Percentiles rank a stretch among this genome's conserved stretches.
phyloP scores from a whole-genome alignment of 2,888 invertebrate genomes.

The Nephrotoma flavescens region DNA sequence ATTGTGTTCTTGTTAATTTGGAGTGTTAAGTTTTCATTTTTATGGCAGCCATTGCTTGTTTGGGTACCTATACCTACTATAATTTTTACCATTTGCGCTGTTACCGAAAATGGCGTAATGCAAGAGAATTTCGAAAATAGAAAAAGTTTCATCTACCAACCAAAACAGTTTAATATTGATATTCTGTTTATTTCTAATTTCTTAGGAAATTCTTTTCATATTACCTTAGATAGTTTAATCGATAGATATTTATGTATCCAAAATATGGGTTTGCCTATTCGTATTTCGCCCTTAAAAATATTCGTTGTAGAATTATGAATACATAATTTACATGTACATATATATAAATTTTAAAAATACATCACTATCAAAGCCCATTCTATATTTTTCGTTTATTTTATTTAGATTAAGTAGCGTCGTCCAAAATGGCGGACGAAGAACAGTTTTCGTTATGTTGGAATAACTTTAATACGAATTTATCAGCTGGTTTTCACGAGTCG shows the following conservation, averaged over 20 bases:
- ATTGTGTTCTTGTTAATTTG: too few relatives aligned
- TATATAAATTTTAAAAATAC: too few relatives aligned
- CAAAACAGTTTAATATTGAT: not conserved
- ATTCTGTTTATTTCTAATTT: too few relatives aligned
- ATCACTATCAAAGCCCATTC: not conserved
- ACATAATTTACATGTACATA: too few relatives aligned
- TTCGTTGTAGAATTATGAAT: not conserved
- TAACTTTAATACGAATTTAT: constrained; percentile 58
- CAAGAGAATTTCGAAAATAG: not conserved
- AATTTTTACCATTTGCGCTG: not conserved
- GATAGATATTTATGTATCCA: not conserved
- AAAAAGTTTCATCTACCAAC: not conserved
- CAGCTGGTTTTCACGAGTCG: constrained; percentile 55
- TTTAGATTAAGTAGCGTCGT: not conserved
- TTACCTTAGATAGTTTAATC: not conserved
- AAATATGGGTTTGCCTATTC: not conserved
- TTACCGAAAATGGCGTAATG: not conserved
- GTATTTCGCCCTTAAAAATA: not conserved
- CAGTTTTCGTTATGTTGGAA: constrained; percentile 62
- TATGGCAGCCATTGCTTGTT: too few relatives aligned
- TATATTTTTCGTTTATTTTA: not conserved
- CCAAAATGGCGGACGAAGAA: constrained; percentile 56
- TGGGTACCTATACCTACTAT: too few relatives aligned
- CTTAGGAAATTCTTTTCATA: too few relatives aligned
- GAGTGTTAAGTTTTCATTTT: too few relatives aligned